A percentile compares a stretch with the other conserved stretches of the same genome.
phyloP scores from a whole-genome alignment of 2,113 vertebrate species.

The Struthidea cinerea region DNA sequence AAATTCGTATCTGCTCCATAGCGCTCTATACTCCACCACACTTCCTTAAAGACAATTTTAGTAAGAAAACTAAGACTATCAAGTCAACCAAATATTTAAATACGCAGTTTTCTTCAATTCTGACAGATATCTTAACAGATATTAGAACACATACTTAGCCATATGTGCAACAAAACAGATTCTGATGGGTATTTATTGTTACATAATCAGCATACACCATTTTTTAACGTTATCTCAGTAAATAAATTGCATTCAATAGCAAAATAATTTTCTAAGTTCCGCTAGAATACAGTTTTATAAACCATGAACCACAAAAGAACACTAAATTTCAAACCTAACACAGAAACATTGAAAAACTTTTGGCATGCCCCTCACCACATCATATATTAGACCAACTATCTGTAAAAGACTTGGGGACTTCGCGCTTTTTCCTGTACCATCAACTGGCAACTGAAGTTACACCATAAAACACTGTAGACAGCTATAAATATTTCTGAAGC shows the following conservation, averaged over 20 bases:
- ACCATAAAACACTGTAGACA: neutral
- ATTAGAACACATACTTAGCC: neutral
- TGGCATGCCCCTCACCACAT: accelerated
- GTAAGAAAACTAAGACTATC: neutral
- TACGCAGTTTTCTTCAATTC: neutral
- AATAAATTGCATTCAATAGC: neutral
- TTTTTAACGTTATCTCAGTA: neutral
- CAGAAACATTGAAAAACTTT: accelerated
- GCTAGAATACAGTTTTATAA: neutral
- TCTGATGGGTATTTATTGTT: neutral
- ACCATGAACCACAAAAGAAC: neutral
- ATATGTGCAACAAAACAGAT: neutral
- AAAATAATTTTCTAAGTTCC: neutral
- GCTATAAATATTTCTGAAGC: neutral
- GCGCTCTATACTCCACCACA: neutral
- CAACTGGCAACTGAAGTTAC: neutral
- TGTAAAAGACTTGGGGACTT: neutral
- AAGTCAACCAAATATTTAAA: neutral
- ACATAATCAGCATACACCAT: neutral
- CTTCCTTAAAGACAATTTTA: neutral
- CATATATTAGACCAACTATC: neutral
- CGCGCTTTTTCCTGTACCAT: accelerated
- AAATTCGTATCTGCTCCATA: neutral
- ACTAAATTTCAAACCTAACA: neutral
- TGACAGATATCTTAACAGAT: neutral